These are phyloP conservation scores for Plestiodon gilberti DNA, from an alignment of 2,113 vertebrate genomes.

Conservation along the genomic window DNA sequence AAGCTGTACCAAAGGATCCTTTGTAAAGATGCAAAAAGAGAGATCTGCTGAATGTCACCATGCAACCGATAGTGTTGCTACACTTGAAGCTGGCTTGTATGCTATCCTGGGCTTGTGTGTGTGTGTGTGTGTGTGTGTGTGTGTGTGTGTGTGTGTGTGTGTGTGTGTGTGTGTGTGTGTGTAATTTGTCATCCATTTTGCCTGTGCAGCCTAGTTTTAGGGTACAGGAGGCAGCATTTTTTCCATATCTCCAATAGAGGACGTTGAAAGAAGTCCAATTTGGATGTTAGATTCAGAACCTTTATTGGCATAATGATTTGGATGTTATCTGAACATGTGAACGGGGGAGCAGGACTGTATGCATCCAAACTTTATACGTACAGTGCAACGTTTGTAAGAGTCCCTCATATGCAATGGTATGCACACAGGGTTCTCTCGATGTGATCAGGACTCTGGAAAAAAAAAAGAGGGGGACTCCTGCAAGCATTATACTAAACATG, in stretches of 20 bases:
- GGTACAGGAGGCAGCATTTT: neutral
- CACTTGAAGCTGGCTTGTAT: neutral
- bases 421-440: too few species aligned
- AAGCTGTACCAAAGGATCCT: neutral
- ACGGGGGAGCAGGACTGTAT: neutral
- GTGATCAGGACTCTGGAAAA: too few species aligned
- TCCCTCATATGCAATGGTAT: too few species aligned
- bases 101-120: neutral
- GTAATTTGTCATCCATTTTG: neutral
- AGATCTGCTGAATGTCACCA: neutral
- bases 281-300: too few species aligned
- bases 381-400: too few species aligned
- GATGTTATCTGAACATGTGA: neutral
- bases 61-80: neutral
- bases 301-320: too few species aligned
- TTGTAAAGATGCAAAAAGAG: neutral
- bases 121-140: too few species aligned
- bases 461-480: too few species aligned
- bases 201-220: neutral
- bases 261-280: neutral
- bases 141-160: too few species aligned
- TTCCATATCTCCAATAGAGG: neutral
- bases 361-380: too few species aligned
- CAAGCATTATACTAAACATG: too few species aligned
- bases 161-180: too few species aligned